These are phyloP conservation scores for Bombus confusus DNA, from an alignment of 1,140 invertebrate genomes.

Conservation along the genomic window DNA sequence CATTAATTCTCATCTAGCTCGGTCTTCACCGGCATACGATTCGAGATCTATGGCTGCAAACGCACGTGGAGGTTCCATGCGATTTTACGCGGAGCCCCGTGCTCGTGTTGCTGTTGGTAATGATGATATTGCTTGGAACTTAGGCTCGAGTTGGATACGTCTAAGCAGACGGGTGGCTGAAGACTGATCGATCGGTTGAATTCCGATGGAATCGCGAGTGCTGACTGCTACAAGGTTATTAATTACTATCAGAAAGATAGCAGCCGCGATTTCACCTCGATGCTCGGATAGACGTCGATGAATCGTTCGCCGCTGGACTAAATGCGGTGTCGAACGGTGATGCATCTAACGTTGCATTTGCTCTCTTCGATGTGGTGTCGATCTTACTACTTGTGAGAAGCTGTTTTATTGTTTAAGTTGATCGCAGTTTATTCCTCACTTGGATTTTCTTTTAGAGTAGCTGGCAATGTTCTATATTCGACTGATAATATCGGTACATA, in stretches of 20 bases:
- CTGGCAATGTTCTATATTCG: neutral
- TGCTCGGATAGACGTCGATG: slow-evolving; percentile 30
- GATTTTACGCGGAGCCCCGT: slow-evolving; percentile 33
- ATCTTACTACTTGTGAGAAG: neutral
- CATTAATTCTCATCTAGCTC: slow-evolving; percentile 71
- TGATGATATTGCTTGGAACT: slow-evolving; percentile 37
- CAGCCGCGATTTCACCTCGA: slow-evolving; percentile 12
- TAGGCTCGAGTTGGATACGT: slow-evolving; percentile 8
- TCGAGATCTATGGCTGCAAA: slow-evolving; percentile 60
- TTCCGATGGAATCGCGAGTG: slow-evolving; percentile 35
- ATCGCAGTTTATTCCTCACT: neutral
- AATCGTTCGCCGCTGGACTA: slow-evolving; percentile 13
- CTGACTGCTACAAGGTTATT: slow-evolving; percentile 17
- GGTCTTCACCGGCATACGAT: slow-evolving; percentile 48
- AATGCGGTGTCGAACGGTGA: neutral
- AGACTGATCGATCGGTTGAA: slow-evolving; percentile 35
- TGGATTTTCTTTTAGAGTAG: neutral
- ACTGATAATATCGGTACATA: no score
- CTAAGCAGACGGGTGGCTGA: slow-evolving; percentile 2
- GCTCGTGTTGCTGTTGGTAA: neutral
- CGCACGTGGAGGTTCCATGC: neutral
- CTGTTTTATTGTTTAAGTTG: neutral
- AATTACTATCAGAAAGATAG: slow-evolving; percentile 24
- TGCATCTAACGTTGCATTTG: neutral
- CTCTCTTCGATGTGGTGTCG: neutral